phyloP scores from a whole-genome alignment of 1,140 invertebrate genomes.

The Anastrepha ludens region DNA sequence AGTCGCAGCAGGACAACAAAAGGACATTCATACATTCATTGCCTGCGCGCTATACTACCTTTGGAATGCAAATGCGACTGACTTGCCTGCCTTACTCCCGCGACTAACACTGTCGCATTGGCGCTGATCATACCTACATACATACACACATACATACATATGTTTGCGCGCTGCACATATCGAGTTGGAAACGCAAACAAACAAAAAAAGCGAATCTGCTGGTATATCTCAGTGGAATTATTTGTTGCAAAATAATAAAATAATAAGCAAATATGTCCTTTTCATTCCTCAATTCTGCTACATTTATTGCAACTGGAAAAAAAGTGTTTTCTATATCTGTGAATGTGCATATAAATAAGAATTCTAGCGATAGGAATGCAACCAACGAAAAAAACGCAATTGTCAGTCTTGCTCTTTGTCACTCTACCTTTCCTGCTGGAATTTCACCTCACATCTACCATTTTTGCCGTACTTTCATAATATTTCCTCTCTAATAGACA shows the following conservation, averaged over 20 bases:
- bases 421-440: background rate
- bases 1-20: conserved; percentile 33
- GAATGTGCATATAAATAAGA: background rate
- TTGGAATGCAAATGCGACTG: conserved; percentile 50
- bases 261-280: conserved; percentile 45
- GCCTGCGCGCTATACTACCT: conserved; percentile 42
- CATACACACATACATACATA: background rate
- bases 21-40: conserved; percentile 52
- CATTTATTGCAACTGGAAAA: background rate
- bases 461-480: conserved; percentile 6
- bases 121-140: background rate
- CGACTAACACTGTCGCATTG: background rate
- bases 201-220: conserved; percentile 3
- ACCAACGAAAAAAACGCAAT: background rate
- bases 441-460: background rate
- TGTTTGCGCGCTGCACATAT: background rate
- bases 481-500: conserved; percentile 51
- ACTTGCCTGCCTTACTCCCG: background rate
- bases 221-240: conserved; percentile 40
- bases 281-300: background rate
- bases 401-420: conserved; percentile 13
- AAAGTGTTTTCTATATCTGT: too few relatives aligned
- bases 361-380: background rate
- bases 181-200: background rate
- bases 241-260: conserved; percentile 49